These are phyloP conservation scores for Molanna angustata DNA, from an alignment of 2,888 invertebrate species.

Conservation along the genomic window DNA sequence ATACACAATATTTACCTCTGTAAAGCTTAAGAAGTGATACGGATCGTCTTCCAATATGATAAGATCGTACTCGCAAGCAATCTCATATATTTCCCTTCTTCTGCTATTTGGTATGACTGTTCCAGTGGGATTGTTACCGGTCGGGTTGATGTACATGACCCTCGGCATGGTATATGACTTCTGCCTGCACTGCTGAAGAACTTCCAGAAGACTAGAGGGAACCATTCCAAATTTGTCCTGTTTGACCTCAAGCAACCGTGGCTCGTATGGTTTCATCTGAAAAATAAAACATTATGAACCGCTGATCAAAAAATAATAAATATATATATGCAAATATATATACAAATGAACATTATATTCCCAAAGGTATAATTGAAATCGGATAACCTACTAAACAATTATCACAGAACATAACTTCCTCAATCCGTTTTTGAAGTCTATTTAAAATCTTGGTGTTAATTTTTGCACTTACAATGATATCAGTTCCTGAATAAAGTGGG, in stretches of 20 bases:
- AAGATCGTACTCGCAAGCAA: conserved; percentile 74
- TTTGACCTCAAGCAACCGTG: conserved; percentile 63
- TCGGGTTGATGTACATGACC: conserved; percentile 71
- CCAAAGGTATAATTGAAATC: too few species aligned
- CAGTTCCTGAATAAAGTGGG: conserved; percentile 69
- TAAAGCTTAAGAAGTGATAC: conserved; percentile 74
- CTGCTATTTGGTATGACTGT: conserved; percentile 63
- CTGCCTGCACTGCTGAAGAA: conserved; percentile 53
- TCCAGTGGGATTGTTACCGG: conserved; percentile 75
- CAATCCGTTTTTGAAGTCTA: too few species aligned
- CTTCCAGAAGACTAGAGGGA: conserved; percentile 57
- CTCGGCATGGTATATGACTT: conserved; percentile 64
- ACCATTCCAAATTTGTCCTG: conserved; percentile 69
- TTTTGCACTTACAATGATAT: conserved; percentile 63
- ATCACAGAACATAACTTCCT: too few species aligned
- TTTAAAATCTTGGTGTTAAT: too few species aligned
- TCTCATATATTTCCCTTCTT: conserved; percentile 65
- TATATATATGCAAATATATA: too few species aligned
- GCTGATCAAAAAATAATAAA: too few species aligned
- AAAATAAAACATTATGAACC: conserved; percentile 37
- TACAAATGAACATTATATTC: too few species aligned
- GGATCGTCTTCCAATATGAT: conserved; percentile 81
- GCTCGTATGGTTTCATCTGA: conserved; percentile 66
- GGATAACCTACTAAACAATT: too few species aligned
- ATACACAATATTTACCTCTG: conserved; percentile 59